Percentiles rank a stretch among this genome's conserved stretches.
Evolutionary conservation across 2,888 invertebrate genomes (phyloP).

Genomic region (Apamea epomidion): DNA sequence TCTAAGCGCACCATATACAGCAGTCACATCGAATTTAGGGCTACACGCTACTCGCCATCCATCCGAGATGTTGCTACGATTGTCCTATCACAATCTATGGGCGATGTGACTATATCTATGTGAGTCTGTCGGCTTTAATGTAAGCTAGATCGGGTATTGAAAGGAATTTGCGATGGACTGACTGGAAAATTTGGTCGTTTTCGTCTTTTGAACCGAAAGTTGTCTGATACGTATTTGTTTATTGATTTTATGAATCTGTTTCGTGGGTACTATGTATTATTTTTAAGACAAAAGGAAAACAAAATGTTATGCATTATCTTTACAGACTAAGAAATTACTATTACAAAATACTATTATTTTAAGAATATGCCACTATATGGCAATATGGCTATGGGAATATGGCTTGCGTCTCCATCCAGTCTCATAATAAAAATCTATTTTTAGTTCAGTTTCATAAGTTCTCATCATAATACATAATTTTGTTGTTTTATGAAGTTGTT

Average conservation of each 20-base stretch:
- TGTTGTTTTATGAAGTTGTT: neutral
- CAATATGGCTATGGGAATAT: too few species aligned
- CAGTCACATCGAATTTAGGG: slow-evolving; percentile 69
- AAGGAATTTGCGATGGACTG: neutral
- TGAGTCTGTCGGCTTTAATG: neutral
- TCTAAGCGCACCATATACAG: slow-evolving; percentile 10
- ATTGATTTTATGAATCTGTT: neutral
- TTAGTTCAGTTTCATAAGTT: neutral
- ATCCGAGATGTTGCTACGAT: slow-evolving; percentile 60
- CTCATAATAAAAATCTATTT: too few species aligned
- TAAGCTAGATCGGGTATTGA: neutral
- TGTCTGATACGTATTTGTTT: neutral
- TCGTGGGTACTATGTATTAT: too few species aligned
- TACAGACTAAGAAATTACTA: too few species aligned
- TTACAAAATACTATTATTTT: too few species aligned
- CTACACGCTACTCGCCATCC: slow-evolving; percentile 57
- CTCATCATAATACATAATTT: neutral
- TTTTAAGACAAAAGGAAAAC: too few species aligned
- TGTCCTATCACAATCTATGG: slow-evolving; percentile 54
- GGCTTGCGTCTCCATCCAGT: too few species aligned
- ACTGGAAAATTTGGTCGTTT: neutral
- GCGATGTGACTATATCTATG: neutral
- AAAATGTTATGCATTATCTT: too few species aligned
- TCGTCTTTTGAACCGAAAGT: neutral
- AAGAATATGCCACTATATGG: too few species aligned